Conservation (phyloP, 2,888 invertebrate species). For the Petrolisthes cinctipes region DNA sequence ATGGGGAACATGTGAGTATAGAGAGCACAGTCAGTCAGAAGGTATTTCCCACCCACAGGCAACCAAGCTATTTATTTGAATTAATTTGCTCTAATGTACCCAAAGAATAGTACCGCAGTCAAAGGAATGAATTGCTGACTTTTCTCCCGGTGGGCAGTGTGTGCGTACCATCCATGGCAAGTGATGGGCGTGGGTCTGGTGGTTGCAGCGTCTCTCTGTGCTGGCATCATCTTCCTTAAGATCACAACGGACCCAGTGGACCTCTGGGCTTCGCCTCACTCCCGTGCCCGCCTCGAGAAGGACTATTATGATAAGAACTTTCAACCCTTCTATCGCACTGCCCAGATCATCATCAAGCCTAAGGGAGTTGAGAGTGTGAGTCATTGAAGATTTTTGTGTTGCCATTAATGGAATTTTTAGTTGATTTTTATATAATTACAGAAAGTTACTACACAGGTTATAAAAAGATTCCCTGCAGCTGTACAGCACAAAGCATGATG, state of each 20-base stretch:
- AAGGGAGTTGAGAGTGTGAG: slow-evolving; percentile 62
- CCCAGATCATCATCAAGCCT: slow-evolving; percentile 87
- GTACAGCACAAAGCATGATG: no score
- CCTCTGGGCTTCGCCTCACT: slow-evolving; percentile 93
- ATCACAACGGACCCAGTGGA: slow-evolving; percentile 96
- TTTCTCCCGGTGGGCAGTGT: slow-evolving; percentile 43
- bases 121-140: no score
- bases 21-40: neutral
- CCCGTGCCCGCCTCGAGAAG: slow-evolving; percentile 87
- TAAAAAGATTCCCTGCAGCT: no score
- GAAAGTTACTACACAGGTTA: neutral
- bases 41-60: no score
- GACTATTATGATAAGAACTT: slow-evolving; percentile 94
- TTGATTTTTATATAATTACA: neutral
- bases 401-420: neutral
- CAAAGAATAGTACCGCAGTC: neutral
- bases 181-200: slow-evolving; percentile 69
- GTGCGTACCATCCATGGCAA: slow-evolving; percentile 62
- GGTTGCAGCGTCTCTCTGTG: slow-evolving; percentile 79
- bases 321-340: slow-evolving; percentile 92
- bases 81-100: slow-evolving; percentile 11
- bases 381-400: neutral
- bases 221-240: slow-evolving; percentile 80
- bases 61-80: neutral
- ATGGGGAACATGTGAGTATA: slow-evolving; percentile 78